Conservation (phyloP, 2,797 vertebrate species). For the Syndactyla subalaris region DNA sequence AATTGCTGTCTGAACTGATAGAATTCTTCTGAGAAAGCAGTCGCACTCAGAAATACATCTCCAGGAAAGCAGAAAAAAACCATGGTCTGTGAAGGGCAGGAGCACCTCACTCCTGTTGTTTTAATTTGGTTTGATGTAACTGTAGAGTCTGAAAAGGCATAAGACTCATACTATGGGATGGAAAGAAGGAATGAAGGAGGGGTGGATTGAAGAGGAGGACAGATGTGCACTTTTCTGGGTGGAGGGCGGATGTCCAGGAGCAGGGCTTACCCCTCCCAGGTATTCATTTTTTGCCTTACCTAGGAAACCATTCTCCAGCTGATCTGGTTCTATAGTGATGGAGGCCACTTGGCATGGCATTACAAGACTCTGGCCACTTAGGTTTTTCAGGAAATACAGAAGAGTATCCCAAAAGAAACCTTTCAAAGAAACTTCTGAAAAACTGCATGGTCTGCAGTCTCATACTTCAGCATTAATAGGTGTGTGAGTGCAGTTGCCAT, state of each 20-base stretch:
- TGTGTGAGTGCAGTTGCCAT: fast-evolving
- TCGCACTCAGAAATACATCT: background rate
- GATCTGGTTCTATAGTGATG: background rate
- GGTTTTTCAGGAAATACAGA: background rate
- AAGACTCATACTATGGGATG: background rate
- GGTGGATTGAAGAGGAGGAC: background rate
- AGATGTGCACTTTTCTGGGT: background rate
- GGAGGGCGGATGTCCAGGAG: background rate
- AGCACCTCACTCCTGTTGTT: background rate
- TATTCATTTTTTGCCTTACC: background rate
- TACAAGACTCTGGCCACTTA: background rate
- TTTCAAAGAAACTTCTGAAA: background rate
- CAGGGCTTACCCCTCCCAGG: background rate
- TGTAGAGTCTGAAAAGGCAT: background rate
- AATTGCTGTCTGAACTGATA: background rate
- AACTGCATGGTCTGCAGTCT: background rate
- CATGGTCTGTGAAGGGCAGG: background rate
- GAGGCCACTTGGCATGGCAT: background rate
- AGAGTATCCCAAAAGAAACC: background rate
- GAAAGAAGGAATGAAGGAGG: background rate
- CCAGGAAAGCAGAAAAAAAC: background rate
- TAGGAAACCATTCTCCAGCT: background rate
- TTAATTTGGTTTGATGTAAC: background rate
- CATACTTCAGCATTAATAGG: background rate
- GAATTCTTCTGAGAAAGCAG: background rate